phyloP scores from a whole-genome alignment of 2,888 invertebrate species.

The Meganola albula region DNA sequence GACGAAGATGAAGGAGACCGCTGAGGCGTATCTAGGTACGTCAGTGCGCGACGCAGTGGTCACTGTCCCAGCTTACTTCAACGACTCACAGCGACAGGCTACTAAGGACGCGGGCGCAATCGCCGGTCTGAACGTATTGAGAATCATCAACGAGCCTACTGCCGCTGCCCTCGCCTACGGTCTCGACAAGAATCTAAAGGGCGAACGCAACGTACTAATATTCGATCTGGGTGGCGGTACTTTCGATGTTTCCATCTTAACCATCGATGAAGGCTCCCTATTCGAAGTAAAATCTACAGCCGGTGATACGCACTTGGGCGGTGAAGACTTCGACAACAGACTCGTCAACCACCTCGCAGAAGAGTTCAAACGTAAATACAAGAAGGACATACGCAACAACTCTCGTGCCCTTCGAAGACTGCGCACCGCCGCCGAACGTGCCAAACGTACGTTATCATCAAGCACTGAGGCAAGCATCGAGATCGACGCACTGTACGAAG shows the following conservation, averaged over 20 bases:
- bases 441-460: constrained; percentile 85
- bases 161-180: constrained; percentile 85
- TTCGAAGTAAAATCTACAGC: constrained; percentile 89
- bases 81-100: constrained; percentile 76
- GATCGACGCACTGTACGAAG: constrained; percentile 83
- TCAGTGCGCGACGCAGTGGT: constrained; percentile 83
- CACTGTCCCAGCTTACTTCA: constrained; percentile 86
- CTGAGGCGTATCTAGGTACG: constrained; percentile 83
- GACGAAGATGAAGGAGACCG: constrained; percentile 46
- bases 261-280: constrained; percentile 78
- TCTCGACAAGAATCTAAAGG: constrained; percentile 80
- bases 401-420: constrained; percentile 82
- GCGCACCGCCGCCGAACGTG: constrained; percentile 85
- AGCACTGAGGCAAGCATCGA: constrained; percentile 60
- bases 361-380: constrained; percentile 83
- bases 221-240: constrained; percentile 79
- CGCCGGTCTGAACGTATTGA: constrained; percentile 83
- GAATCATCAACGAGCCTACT: constrained; percentile 90
- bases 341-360: constrained; percentile 81
- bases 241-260: constrained; percentile 81
- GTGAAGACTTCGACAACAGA: constrained; percentile 82
- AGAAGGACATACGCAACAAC: constrained; percentile 81
- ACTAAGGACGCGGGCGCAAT: constrained; percentile 88
- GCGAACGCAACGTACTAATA: constrained; percentile 79
- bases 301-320: constrained; percentile 89